These are phyloP conservation scores for Brachyhypopomus occidentalis DNA, from an alignment of 2,113 vertebrate genomes.

Conservation along the genomic window DNA sequence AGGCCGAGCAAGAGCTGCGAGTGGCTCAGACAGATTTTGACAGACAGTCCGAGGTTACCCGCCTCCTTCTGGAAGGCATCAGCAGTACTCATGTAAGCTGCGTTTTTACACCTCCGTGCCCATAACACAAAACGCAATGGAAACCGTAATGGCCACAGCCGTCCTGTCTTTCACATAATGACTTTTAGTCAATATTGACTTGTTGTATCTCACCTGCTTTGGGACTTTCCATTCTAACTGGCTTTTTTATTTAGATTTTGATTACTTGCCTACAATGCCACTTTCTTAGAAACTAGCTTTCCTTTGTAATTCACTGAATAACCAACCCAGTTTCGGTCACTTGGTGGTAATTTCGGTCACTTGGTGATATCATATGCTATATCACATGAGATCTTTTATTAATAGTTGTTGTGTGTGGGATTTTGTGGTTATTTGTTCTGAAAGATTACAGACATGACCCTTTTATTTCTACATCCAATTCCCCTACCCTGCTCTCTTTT, in stretches of 20 bases:
- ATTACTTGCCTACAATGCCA: too few species aligned
- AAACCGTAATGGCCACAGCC: not conserved
- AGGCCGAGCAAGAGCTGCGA: constrained; percentile 87
- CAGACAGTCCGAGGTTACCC: constrained; percentile 90
- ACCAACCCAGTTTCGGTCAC: too few species aligned
- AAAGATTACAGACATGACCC: too few species aligned
- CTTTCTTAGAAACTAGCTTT: too few species aligned
- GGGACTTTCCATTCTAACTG: not conserved
- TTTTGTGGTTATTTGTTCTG: too few species aligned
- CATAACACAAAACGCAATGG: not conserved
- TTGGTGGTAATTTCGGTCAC: too few species aligned
- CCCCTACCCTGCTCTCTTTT: not conserved
- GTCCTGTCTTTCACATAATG: not conserved
- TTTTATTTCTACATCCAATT: too few species aligned
- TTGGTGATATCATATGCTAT: too few species aligned
- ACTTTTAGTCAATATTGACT: constrained; percentile 23
- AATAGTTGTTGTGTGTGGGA: too few species aligned
- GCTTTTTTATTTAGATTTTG: not conserved
- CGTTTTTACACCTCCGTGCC: too few species aligned
- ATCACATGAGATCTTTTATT: too few species aligned
- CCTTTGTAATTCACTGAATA: too few species aligned
- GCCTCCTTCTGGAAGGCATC: constrained; percentile 92
- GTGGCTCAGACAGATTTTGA: constrained; percentile 94
- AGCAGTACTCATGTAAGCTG: constrained; percentile 91
- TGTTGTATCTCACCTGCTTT: not conserved